Conservation (phyloP, 1,140 invertebrate genomes). For the Drosophila tropicalis region DNA sequence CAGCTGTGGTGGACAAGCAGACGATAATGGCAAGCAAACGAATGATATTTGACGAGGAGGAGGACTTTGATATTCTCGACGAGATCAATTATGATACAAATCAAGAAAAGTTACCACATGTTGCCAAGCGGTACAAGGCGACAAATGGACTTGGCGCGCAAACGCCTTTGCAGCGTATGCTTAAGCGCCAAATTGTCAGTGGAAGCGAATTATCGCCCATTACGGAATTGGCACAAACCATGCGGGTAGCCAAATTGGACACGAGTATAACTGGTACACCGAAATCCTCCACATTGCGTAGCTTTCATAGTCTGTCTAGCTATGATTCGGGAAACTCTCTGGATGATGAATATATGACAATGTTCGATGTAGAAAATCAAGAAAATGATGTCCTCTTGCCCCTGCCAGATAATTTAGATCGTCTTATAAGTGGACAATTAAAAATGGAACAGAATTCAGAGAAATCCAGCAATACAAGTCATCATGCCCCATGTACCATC, state of each 20-base stretch:
- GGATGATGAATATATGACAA: constrained; percentile 88
- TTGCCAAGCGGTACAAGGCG: constrained; percentile 37
- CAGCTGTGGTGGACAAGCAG: constrained; percentile 39
- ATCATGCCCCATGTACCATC: constrained; percentile 22
- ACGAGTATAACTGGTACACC: constrained; percentile 40
- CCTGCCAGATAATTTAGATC: constrained; percentile 77
- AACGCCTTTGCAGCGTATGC: constrained; percentile 54
- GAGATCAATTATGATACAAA: background rate
- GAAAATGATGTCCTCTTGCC: constrained; percentile 27
- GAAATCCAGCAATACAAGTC: constrained; percentile 23
- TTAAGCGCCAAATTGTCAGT: constrained; percentile 42
- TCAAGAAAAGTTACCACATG: background rate
- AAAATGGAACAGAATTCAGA: constrained; percentile 48
- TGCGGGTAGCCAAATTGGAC: constrained; percentile 42
- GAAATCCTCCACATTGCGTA: constrained; percentile 47
- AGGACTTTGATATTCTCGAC: background rate
- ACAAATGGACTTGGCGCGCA: constrained; percentile 7
- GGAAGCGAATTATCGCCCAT: constrained; percentile 53
- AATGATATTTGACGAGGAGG: constrained; percentile 37
- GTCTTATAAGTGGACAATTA: constrained; percentile 65
- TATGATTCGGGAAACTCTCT: constrained; percentile 84
- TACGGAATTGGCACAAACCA: constrained; percentile 56
- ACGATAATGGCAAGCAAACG: constrained; percentile 44
- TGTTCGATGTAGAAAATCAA: constrained; percentile 85
- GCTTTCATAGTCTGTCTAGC: constrained; percentile 61